Evolutionary conservation across 1,140 invertebrate species (phyloP).

Genomic region (Microplitis mediator): DNA sequence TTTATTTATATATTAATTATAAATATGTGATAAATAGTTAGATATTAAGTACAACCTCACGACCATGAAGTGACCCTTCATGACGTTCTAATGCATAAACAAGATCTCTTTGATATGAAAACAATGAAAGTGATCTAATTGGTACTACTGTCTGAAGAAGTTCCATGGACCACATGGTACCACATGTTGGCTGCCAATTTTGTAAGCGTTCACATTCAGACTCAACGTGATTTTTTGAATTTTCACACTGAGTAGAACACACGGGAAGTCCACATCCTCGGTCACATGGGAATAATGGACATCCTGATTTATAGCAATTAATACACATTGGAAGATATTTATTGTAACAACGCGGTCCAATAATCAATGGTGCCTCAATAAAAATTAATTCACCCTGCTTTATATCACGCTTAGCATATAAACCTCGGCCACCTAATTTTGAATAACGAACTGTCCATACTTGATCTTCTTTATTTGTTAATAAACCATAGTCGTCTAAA

Average conservation of each 20-base stretch:
- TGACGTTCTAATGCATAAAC: constrained; percentile 67
- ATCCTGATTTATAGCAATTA: constrained; percentile 62
- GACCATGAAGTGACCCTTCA: constrained; percentile 31
- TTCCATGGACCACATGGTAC: constrained; percentile 59
- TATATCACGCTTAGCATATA: constrained; percentile 71
- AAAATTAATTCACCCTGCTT: constrained; percentile 71
- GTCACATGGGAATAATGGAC: constrained; percentile 61
- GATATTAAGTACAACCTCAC: constrained; percentile 29
- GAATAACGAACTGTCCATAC: constrained; percentile 61
- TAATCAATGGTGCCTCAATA: constrained; percentile 69
- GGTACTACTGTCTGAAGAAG: constrained; percentile 64
- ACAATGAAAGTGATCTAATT: constrained; percentile 67
- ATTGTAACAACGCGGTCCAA: constrained; percentile 65
- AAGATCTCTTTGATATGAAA: constrained; percentile 62
- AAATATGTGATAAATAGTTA: not conserved
- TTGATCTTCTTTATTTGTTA: not conserved
- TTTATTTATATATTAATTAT: not conserved
- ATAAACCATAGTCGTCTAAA: constrained; percentile 35
- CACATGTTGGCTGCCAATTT: constrained; percentile 60
- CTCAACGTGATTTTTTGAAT: constrained; percentile 59
- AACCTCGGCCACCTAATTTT: constrained; percentile 67
- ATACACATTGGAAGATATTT: constrained; percentile 63
- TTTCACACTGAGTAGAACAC: constrained; percentile 66
- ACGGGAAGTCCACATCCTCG: constrained; percentile 66
- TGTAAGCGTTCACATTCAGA: constrained; percentile 67